Evolutionary conservation across 1,140 invertebrate species (phyloP), one percentile per base, ranked within the genome.

Genomic region (Melanaphis sacchari): DNA sequence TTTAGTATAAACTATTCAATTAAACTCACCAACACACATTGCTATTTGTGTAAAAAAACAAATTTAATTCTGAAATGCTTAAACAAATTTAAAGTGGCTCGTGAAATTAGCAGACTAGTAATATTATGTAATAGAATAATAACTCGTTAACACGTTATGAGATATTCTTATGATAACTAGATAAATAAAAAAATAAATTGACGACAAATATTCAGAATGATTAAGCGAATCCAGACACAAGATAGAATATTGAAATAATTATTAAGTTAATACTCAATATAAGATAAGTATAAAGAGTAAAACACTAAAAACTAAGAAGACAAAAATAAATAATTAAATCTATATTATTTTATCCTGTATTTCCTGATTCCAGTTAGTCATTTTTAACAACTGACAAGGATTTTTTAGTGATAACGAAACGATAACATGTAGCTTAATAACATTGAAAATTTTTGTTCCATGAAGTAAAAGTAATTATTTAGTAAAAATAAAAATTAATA

Each of bases 1-100:
- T 21, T 49, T 88, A n/a, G n/a, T 43, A 31, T 43, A n/a, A 76
- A 76, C 31, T n/a, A 31, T 31, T 43, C 9, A 43, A 26, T 54
- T 22, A 38, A 54, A 89, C 87, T 89, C 87, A 89, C 87, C 87
- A 26, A 52, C 87, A 89, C 87, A 89, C 87, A 89, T 89, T 89
- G 59, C n/a, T 76, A 36, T 40, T 52, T 89, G 36, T 38, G 24
- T 26, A 36, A 0, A 54, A 89, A 36, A 87, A n/a, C 31, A 46
- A 46, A 46, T 87, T 21, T 7, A 46, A 6, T 8, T 4, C 7
- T 43, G 2, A 84, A 84, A 41, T 31, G 24, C 3, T 84, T 84
- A 26, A 24, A 38, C 21, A 82, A 38, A n/a, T n/a, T 76, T n/a
- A 36, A 76, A 76, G n/a, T 4, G 24, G 31, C 11, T 76, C 5